Evolutionary conservation across 2,888 invertebrate genomes (phyloP).

Genomic region (Agrilus mali): DNA sequence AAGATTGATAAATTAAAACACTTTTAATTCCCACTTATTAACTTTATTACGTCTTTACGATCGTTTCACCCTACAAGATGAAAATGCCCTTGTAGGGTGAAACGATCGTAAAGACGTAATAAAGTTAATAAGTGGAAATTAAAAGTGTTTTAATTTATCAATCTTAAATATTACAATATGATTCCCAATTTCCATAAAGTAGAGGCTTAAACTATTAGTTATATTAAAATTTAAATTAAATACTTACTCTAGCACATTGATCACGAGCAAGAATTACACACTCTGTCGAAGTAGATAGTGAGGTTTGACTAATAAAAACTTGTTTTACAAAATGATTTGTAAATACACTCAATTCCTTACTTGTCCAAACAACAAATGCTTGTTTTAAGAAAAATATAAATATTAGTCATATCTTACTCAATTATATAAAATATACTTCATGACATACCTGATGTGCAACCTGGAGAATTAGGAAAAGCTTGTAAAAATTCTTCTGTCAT

Average conservation of each 20-base stretch:
- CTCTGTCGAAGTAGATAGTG: constrained; percentile 70
- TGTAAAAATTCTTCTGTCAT: constrained; percentile 56
- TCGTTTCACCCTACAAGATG: no score
- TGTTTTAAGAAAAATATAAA: background rate
- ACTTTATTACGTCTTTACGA: no score
- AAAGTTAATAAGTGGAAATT: no score
- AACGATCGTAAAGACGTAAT: no score
- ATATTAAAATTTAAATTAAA: background rate
- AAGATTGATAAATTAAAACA: no score
- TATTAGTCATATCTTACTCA: background rate
- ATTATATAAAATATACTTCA: constrained; percentile 14
- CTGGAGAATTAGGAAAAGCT: constrained; percentile 67
- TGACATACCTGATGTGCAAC: constrained; percentile 54
- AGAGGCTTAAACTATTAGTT: no score
- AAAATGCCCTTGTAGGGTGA: no score
- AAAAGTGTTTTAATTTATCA: no score
- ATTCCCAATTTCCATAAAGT: no score
- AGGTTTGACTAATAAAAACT: constrained; percentile 80
- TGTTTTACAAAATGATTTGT: constrained; percentile 75
- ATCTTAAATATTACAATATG: no score
- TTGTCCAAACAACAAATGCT: constrained; percentile 87
- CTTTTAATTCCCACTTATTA: no score
- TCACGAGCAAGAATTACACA: constrained; percentile 71
- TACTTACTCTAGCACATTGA: constrained; percentile 51
- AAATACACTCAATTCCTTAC: constrained; percentile 66